A percentile compares a stretch with the other conserved stretches of the same genome.
Conservation (phyloP, 2,113 vertebrate species). For the Ciconia maguari region DNA sequence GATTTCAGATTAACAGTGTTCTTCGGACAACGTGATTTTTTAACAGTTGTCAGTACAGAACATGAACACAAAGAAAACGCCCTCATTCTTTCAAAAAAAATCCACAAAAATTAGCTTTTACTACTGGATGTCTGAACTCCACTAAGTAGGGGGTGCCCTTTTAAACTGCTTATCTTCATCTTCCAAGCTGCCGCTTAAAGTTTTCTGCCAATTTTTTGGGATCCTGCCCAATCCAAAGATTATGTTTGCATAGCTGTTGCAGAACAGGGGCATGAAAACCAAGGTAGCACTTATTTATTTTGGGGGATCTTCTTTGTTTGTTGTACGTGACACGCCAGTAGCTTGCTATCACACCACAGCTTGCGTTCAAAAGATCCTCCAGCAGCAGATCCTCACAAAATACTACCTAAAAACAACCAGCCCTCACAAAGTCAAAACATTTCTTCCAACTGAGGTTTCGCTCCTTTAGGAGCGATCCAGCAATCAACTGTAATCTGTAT, state of each 20-base stretch:
- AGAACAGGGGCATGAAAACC: neutral
- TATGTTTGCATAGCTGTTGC: slow-evolving; percentile 18
- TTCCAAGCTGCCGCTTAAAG: neutral
- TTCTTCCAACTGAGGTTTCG: neutral
- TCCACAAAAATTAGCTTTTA: neutral
- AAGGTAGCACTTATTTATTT: neutral
- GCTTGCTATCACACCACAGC: neutral
- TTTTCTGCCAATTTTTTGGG: neutral
- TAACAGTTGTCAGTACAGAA: neutral
- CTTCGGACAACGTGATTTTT: rapidly evolving
- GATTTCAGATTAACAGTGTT: neutral
- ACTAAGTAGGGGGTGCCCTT: neutral
- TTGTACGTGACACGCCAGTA: neutral
- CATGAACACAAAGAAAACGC: neutral
- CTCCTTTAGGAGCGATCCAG: neutral
- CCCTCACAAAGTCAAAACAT: neutral
- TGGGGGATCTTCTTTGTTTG: neutral
- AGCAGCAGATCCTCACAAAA: neutral
- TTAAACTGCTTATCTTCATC: neutral
- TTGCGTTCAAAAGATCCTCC: neutral
- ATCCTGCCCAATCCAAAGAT: slow-evolving; percentile 43
- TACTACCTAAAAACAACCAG: neutral
- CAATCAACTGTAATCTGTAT: neutral
- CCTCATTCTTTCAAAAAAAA: neutral
- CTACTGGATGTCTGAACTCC: neutral